Conservation (phyloP, 2,888 invertebrate species). For the Eupithecia subfuscata region DNA sequence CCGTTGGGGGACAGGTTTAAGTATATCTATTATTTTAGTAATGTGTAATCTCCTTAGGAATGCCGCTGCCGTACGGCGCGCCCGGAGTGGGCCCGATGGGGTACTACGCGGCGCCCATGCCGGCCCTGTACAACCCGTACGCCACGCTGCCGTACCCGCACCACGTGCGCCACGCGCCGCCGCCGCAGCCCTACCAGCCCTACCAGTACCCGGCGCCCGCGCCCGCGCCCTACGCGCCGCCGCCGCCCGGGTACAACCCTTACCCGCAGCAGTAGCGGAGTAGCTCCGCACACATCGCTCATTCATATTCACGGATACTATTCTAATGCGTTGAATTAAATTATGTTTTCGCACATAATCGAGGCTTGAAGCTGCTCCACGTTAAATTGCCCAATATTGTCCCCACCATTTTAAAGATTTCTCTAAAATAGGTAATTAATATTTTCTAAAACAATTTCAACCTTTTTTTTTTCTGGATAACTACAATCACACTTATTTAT, state of each 20-base stretch:
- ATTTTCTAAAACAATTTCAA: too few relatives aligned
- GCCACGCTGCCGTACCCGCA: conserved; percentile 92
- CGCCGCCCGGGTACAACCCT: conserved; percentile 12
- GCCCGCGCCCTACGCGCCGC: conserved; percentile 68
- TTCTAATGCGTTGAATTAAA: neutral
- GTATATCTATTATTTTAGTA: too few relatives aligned
- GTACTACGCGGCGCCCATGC: conserved; percentile 92
- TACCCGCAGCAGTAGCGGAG: conserved; percentile 7
- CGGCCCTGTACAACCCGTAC: conserved; percentile 93
- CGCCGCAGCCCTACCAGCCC: conserved; percentile 78
- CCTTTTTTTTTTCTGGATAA: too few relatives aligned
- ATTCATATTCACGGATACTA: neutral
- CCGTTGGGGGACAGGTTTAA: too few relatives aligned
- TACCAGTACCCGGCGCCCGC: conserved; percentile 72
- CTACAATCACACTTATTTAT: too few relatives aligned
- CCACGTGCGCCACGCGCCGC: conserved; percentile 83
- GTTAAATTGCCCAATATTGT: too few relatives aligned
- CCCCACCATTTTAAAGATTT: too few relatives aligned
- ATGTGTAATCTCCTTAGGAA: conserved; percentile 50
- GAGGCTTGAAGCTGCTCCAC: neutral
- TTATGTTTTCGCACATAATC: neutral
- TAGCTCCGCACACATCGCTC: neutral
- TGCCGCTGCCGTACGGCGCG: conserved; percentile 77
- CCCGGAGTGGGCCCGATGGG: conserved; percentile 73
- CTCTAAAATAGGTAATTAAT: too few relatives aligned